Evolutionary conservation across 2,888 invertebrate species (phyloP).

Genomic region (Rhamnusium bicolor): DNA sequence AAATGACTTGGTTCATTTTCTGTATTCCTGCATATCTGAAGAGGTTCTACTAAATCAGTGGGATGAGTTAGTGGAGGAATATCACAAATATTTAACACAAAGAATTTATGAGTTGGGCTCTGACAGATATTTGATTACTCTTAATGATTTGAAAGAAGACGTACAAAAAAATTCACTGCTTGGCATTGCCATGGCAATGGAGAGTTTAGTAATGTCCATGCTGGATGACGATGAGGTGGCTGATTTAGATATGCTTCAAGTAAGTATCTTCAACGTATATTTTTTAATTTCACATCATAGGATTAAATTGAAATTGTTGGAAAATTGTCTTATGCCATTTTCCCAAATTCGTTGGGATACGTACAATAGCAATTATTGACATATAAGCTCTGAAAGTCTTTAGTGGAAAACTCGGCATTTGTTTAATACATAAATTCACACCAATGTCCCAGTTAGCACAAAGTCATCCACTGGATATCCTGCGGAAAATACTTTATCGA

Average conservation of each 20-base stretch:
- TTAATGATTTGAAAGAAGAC: constrained; percentile 73
- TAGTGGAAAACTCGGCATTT: too few relatives aligned
- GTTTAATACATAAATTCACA: too few relatives aligned
- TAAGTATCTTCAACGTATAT: too few relatives aligned
- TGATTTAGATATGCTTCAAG: constrained; percentile 74
- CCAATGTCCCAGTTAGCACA: too few relatives aligned
- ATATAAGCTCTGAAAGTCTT: too few relatives aligned
- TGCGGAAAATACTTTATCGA: too few relatives aligned
- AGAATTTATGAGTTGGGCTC: constrained; percentile 77
- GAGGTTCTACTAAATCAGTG: constrained; percentile 75
- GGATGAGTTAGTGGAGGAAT: constrained; percentile 75
- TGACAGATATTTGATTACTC: constrained; percentile 75
- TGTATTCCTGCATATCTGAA: constrained; percentile 78
- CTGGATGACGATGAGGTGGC: constrained; percentile 75
- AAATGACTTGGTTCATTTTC: constrained; percentile 76
- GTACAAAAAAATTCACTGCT: constrained; percentile 74
- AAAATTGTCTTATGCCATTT: too few relatives aligned
- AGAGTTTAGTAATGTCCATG: constrained; percentile 75
- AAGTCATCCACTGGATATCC: too few relatives aligned
- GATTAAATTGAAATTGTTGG: too few relatives aligned
- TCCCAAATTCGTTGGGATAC: too few relatives aligned
- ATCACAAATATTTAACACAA: constrained; percentile 74
- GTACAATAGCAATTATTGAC: too few relatives aligned
- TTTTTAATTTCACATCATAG: too few relatives aligned
- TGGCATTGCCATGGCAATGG: constrained; percentile 76